Evolutionary conservation across 2,888 invertebrate genomes (phyloP).

Genomic region (Phasia obesa): DNA sequence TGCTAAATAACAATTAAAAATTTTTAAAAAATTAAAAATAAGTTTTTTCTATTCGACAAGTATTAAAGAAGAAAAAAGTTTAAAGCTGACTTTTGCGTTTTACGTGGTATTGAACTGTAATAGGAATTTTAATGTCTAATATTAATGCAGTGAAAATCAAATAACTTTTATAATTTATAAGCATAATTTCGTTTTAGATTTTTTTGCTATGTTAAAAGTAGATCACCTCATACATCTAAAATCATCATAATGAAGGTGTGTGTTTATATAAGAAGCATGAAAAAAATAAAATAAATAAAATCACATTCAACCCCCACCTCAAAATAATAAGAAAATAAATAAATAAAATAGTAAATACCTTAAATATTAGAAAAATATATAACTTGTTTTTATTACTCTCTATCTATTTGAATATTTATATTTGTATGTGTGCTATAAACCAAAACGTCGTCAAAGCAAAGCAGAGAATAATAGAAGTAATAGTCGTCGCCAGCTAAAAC

Average conservation of each 20-base stretch:
- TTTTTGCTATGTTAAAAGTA: slow-evolving; percentile 6
- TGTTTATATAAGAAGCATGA: not conserved
- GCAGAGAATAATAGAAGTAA: slow-evolving; percentile 52
- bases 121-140: not conserved
- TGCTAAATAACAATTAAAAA: too few relatives aligned
- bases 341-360: slow-evolving; percentile 36
- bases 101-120: too few relatives aligned
- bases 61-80: too few relatives aligned
- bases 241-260: slow-evolving; percentile 40
- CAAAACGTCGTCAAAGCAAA: slow-evolving; percentile 46
- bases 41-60: too few relatives aligned
- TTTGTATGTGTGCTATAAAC: slow-evolving; percentile 6
- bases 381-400: slow-evolving; percentile 6
- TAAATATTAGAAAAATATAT: slow-evolving; percentile 37
- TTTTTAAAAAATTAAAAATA: too few relatives aligned
- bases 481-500: slow-evolving; percentile 44
- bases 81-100: too few relatives aligned
- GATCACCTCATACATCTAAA: slow-evolving; percentile 54
- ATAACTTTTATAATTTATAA: not conserved
- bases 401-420: slow-evolving; percentile 22
- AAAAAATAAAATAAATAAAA: slow-evolving; percentile 45
- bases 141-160: not conserved
- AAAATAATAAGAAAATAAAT: slow-evolving; percentile 26
- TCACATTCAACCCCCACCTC: slow-evolving; percentile 59
- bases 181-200: not conserved